Conservation (phyloP, 2,888 invertebrate genomes). For the Tenthredo livida region DNA sequence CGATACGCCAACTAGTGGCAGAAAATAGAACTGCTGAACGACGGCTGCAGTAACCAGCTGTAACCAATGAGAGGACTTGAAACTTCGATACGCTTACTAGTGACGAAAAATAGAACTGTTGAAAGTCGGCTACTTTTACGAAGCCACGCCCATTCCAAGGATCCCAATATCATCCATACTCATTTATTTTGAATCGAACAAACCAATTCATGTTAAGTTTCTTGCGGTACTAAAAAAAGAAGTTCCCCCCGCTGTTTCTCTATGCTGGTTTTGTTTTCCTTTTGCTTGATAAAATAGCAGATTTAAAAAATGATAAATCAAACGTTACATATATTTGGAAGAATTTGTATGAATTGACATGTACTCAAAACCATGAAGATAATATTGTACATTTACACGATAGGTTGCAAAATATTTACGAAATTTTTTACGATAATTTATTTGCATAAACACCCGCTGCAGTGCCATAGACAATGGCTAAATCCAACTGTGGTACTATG, state of each 20-base stretch:
- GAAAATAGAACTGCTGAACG: too few relatives aligned
- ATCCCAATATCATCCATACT: not conserved
- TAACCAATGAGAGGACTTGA: too few relatives aligned
- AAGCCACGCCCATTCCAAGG: too few relatives aligned
- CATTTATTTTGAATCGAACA: not conserved
- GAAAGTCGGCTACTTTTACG: too few relatives aligned
- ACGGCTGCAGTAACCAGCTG: too few relatives aligned
- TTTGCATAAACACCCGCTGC: conserved; percentile 57
- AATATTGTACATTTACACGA: conserved; percentile 31
- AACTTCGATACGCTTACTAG: too few relatives aligned
- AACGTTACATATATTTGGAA: not conserved
- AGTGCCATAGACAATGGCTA: conserved; percentile 76
- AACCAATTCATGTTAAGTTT: not conserved
- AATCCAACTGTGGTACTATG: conserved; percentile 75
- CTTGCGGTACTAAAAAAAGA: not conserved
- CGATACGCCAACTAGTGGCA: too few relatives aligned
- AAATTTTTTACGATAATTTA: conserved; percentile 4
- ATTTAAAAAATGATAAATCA: not conserved
- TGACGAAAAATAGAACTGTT: too few relatives aligned
- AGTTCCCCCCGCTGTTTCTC: not conserved
- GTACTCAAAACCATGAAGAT: conserved; percentile 42
- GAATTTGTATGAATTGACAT: not conserved
- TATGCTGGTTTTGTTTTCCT: not conserved
- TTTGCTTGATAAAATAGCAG: not conserved
- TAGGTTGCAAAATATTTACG: conserved; percentile 16